Conservation (phyloP, 2,113 vertebrate species). For the Trogon surrucura region DNA sequence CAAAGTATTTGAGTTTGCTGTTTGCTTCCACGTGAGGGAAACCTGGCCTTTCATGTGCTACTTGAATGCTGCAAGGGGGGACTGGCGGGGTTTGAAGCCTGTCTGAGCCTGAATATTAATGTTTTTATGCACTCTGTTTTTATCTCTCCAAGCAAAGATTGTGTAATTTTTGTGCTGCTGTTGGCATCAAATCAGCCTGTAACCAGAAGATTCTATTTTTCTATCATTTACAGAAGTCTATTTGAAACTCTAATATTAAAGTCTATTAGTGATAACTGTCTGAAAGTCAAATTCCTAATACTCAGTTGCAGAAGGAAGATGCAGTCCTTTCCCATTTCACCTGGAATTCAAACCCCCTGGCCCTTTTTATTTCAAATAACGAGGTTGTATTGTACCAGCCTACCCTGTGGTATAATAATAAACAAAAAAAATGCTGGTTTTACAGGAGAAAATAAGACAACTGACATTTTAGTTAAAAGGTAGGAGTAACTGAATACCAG, state of each 20-base stretch:
- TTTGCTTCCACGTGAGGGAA: background rate
- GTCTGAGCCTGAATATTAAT: background rate
- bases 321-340: rapidly evolving
- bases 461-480: background rate
- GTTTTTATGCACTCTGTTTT: background rate
- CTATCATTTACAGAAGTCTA: background rate
- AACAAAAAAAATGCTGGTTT: background rate
- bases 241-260: constrained; percentile 43
- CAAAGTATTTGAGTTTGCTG: background rate
- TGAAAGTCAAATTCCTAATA: background rate
- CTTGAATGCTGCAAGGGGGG: background rate
- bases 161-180: background rate
- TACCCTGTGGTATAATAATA: background rate
- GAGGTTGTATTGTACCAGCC: background rate
- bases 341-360: rapidly evolving
- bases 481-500: background rate
- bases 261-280: background rate
- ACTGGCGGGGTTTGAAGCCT: background rate
- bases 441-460: background rate
- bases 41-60: background rate
- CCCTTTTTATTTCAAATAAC: background rate
- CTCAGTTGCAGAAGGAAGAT: background rate
- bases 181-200: background rate
- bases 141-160: background rate
- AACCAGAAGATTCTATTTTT: constrained; percentile 51